Conservation (phyloP, 1,140 invertebrate species). For the Dreissena polymorpha region DNA sequence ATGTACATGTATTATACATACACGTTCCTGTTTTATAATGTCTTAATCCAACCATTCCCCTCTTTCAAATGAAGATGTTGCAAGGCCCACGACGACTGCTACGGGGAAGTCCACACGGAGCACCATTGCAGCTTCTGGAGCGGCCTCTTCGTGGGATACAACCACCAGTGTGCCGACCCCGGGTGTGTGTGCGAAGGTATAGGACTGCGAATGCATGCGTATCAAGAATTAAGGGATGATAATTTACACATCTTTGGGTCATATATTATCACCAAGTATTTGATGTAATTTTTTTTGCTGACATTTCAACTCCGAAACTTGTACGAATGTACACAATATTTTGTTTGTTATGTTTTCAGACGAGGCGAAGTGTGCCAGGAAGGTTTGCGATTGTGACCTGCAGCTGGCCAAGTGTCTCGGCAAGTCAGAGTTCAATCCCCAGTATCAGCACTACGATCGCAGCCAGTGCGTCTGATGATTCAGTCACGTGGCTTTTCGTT, state of each 20-base stretch:
- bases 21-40: no score
- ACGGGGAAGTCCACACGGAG: slow-evolving; percentile 27
- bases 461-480: slow-evolving; percentile 47
- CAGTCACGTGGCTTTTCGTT: no score
- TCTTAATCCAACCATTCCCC: no score
- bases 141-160: slow-evolving; percentile 59
- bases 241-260: no score
- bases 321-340: no score
- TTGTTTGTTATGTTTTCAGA: slow-evolving; percentile 43
- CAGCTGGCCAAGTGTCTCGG: slow-evolving; percentile 54
- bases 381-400: slow-evolving; percentile 60
- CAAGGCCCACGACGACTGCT: slow-evolving; percentile 51
- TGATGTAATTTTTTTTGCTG: no score
- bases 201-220: not conserved
- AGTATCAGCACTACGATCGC: slow-evolving; percentile 54
- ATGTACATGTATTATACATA: no score
- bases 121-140: slow-evolving; percentile 47
- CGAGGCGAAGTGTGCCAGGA: slow-evolving; percentile 49
- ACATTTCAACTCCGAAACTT: no score
- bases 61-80: slow-evolving; percentile 25
- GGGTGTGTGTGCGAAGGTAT: slow-evolving; percentile 61
- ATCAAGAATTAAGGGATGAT: no score
- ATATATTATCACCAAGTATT: no score
- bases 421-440: slow-evolving; percentile 11
- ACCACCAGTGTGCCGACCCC: slow-evolving; percentile 33